Percentiles rank a stretch among this genome's conserved stretches.
Conservation (phyloP, 2,113 vertebrate species). For the Drymodes brunneopygia region DNA sequence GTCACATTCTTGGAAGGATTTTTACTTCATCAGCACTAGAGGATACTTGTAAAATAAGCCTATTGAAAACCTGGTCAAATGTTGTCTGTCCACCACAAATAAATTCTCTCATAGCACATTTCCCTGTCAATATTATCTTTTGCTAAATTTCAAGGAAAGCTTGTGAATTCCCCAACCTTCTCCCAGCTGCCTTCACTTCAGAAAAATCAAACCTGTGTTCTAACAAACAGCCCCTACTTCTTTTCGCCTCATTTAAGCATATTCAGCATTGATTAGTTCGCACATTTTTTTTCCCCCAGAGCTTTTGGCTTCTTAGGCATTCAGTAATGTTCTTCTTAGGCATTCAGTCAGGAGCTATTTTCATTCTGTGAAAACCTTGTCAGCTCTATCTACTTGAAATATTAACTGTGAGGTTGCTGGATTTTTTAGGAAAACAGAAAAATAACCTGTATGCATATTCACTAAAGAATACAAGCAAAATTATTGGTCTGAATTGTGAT, state of each 20-base stretch:
- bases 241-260: not conserved
- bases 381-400: not conserved
- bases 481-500: not conserved
- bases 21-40: not conserved
- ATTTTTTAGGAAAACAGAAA: not conserved
- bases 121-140: slow-evolving; percentile 23
- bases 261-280: slow-evolving; percentile 18
- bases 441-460: not conserved
- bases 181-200: not conserved
- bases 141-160: not conserved
- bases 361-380: not conserved
- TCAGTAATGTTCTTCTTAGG: slow-evolving; percentile 9
- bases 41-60: not conserved
- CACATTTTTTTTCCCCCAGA: not conserved
- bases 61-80: not conserved
- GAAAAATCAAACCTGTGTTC: slow-evolving; percentile 25
- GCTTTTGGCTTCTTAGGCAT: slow-evolving; percentile 21
- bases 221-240: not conserved
- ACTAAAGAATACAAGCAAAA: not conserved
- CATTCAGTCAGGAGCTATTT: slow-evolving; percentile 13
- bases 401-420: not conserved
- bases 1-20: not conserved
- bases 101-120: not conserved
- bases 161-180: not conserved
- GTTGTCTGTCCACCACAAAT: not conserved